phyloP scores from a whole-genome alignment of 2,113 vertebrate species.

The Zapus hudsonius region DNA sequence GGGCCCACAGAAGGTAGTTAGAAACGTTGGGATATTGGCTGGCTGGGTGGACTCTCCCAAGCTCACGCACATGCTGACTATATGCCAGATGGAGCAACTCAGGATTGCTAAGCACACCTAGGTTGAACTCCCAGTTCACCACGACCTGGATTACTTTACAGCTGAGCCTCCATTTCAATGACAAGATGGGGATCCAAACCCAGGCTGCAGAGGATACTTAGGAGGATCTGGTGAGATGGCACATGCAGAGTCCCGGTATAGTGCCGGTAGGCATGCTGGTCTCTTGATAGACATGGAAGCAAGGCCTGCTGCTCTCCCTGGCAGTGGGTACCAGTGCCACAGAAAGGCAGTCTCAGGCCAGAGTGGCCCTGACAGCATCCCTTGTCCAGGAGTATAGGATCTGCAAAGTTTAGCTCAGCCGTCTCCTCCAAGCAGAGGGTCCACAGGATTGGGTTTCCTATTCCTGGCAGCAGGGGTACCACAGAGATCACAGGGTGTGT shows the following conservation, averaged over 20 bases:
- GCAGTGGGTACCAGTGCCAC: not conserved
- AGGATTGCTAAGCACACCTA: not conserved
- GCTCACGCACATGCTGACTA: not conserved
- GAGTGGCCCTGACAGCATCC: accelerated
- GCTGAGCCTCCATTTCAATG: not conserved
- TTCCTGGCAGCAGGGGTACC: not conserved
- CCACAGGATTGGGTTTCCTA: not conserved
- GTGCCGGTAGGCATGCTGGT: not conserved
- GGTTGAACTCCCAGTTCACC: not conserved
- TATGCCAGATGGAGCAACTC: not conserved
- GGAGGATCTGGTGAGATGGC: not conserved
- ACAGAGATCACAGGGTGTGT: not conserved
- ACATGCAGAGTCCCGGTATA: not conserved
- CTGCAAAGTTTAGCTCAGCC: not conserved
- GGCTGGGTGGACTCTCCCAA: not conserved
- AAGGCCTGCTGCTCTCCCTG: not conserved
- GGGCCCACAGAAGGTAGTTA: not conserved
- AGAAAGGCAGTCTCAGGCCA: not conserved
- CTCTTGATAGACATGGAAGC: not conserved
- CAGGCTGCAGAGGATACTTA: not conserved
- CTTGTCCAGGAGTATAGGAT: not conserved
- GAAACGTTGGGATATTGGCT: not conserved
- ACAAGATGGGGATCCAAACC: not conserved
- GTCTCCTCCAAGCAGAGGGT: not conserved
- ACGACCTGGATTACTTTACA: too few relatives aligned